phyloP scores from a whole-genome alignment of 2,113 vertebrate genomes.

The Enhydra lutris region DNA sequence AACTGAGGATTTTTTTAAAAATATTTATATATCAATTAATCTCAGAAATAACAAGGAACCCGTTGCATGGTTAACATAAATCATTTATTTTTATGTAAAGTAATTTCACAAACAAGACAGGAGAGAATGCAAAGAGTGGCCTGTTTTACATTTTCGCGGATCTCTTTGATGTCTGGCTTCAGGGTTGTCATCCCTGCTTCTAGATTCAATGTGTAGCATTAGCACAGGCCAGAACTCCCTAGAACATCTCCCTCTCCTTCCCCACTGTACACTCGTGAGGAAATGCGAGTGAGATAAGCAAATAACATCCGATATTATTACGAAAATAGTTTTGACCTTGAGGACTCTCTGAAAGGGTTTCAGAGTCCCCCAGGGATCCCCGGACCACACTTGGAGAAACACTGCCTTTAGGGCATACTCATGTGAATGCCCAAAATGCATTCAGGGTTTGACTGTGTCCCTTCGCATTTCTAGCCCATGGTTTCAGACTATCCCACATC shows the following conservation, averaged over 20 bases:
- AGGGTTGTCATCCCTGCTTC: background rate
- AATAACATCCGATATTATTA: background rate
- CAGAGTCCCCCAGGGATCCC: background rate
- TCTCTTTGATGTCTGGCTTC: background rate
- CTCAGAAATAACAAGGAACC: background rate
- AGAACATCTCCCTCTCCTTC: background rate
- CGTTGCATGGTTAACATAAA: background rate
- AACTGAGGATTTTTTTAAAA: conserved; percentile 6
- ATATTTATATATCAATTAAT: background rate
- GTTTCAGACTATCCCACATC: background rate
- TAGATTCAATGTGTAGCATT: background rate
- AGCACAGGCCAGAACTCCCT: background rate
- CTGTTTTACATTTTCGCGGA: background rate
- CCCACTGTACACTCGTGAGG: background rate
- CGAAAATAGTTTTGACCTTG: conserved; percentile 20
- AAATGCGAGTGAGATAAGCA: background rate
- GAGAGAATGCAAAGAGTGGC: background rate
- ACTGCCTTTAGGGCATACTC: background rate
- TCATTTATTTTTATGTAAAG: background rate
- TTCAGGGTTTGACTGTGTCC: background rate
- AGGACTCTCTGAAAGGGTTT: background rate
- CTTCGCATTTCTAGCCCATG: background rate
- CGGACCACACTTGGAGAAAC: conserved; percentile 3
- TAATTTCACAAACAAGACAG: background rate
- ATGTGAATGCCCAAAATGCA: background rate